Evolutionary conservation across 2,888 invertebrate genomes (phyloP), one percentile per base, ranked within the genome.

Genomic region (Latrodectus hesperus): DNA sequence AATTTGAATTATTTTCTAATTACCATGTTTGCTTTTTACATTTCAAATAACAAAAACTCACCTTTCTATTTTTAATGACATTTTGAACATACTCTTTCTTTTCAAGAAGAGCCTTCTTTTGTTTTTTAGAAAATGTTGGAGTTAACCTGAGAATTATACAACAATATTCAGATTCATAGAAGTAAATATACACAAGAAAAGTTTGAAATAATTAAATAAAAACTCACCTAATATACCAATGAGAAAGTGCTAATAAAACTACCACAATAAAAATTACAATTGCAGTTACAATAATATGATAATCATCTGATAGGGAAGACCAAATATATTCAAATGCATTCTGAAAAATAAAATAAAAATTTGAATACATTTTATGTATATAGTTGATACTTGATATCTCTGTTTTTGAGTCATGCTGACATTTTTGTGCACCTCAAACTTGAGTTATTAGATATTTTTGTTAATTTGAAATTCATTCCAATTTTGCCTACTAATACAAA

Each of bases 21-120:
- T 38, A 38, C 38, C 38, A 38, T 38, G 38, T 4, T 38, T 38
- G 2, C 38, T 38, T 38, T 38, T 38, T 1, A 38, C 38, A 38
- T 38, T 38, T 6, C 4, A 3, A 38, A 3, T 6, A 38, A 38
- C 38, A 38, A 6, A 38, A 38, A 79, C 80, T 90, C 91, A 93
- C 93, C 92, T 93, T 93, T 90, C 92, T 93, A 60, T 91, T 90
- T 84, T 92, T 93, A 26, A 93, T 92, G 17, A 91, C 91, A 51
- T 91, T 91, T 81, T 92, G 91, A 11, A 93, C 92, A 90, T 92
- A 92, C 53, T 93, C 92, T 84, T 91, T 91, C 84, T 92, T 92
- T 90, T 93, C 93, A 52, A 91, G 84, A 76, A 93, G 90, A 52
- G 90, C 89, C 72, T 91, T 90, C 89, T 92, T 92, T 89, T 93